Conservation (phyloP, 2,888 invertebrate species). For the Caenorhabditis sp. region DNA sequence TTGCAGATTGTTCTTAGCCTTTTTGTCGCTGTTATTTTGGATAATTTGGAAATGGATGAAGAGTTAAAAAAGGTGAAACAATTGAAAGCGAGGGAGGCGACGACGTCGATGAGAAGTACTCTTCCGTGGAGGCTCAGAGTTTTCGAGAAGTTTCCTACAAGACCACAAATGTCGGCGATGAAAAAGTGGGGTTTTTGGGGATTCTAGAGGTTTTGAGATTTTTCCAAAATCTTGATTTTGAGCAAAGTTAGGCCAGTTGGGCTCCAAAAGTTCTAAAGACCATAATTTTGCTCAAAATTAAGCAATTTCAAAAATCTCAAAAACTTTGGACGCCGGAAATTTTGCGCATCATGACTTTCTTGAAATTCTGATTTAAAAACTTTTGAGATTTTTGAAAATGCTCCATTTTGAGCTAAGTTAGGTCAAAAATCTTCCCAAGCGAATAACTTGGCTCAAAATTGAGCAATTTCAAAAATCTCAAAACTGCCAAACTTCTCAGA, state of each 20-base stretch:
- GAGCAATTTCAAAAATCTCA: background rate
- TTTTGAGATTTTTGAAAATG: background rate
- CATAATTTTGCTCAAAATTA: background rate
- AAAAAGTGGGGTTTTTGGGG: slow-evolving; percentile 76
- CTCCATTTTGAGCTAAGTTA: no score
- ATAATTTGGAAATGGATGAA: slow-evolving; percentile 97
- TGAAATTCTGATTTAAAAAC: background rate
- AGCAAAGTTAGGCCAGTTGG: no score
- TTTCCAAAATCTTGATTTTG: background rate
- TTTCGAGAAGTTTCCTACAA: slow-evolving; percentile 93
- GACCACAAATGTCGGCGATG: slow-evolving; percentile 86
- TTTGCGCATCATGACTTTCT: no score
- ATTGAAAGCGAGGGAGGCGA: slow-evolving; percentile 84
- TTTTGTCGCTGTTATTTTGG: slow-evolving; percentile 99
- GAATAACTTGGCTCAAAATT: background rate
- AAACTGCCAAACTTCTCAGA: slow-evolving; percentile 13
- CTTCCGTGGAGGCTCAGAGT: slow-evolving; percentile 91
- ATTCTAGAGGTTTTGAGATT: background rate
- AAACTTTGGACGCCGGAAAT: no score
- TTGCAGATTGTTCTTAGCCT: slow-evolving; percentile 89
- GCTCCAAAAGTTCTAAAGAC: no score
- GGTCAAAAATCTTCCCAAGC: no score
- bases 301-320: background rate
- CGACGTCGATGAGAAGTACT: slow-evolving; percentile 94
- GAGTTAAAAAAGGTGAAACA: slow-evolving; percentile 99